These are phyloP conservation scores for Pollachius pollachius DNA, from an alignment of 2,113 vertebrate species.

Conservation along the genomic window DNA sequence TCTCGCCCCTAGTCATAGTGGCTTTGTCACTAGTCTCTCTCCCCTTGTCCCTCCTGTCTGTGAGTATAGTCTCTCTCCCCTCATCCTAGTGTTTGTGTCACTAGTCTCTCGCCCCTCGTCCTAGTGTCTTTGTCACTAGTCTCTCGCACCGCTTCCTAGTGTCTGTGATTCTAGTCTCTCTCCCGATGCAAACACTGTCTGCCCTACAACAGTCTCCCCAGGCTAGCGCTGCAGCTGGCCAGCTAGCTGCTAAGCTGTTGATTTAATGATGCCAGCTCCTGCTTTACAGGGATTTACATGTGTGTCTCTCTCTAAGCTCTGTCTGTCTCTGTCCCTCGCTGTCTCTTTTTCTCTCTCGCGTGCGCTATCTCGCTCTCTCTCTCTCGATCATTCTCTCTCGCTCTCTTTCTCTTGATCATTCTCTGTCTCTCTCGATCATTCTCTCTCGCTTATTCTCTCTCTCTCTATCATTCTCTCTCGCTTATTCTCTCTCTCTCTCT, in stretches of 20 bases:
- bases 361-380: no score
- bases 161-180: conserved; percentile 39
- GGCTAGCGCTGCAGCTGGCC: conserved; percentile 40
- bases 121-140: not conserved
- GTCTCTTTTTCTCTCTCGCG: conserved; percentile 26
- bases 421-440: not conserved
- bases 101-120: no score
- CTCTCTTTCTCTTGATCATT: conserved; percentile 27
- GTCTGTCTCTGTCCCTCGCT: no score
- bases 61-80: no score
- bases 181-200: conserved; percentile 53
- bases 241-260: conserved; percentile 68
- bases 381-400: not conserved
- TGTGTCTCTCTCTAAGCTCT: conserved; percentile 54
- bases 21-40: no score
- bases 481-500: not conserved
- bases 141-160: not conserved
- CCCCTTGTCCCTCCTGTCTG: no score
- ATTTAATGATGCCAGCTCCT: conserved; percentile 68
- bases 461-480: not conserved
- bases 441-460: conserved; percentile 26
- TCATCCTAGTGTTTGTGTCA: no score
- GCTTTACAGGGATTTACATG: conserved; percentile 67
- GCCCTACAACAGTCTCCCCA: conserved; percentile 55
- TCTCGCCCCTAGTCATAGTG: conserved; percentile 21